A percentile compares a stretch with the other conserved stretches of the same genome.
phyloP scores from a whole-genome alignment of 2,888 invertebrate species.

The Tetrapedia diversipes region DNA sequence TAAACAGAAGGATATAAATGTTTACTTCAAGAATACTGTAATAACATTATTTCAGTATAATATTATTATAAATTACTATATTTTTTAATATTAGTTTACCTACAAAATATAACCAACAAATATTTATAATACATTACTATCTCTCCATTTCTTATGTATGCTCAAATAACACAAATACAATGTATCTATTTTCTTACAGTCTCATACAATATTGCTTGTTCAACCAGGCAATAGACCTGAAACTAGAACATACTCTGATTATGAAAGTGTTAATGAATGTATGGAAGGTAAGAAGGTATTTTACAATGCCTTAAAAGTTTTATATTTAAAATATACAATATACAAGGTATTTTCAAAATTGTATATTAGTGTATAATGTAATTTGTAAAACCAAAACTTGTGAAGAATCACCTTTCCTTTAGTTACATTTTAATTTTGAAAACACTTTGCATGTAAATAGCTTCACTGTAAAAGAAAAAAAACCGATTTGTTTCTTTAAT shows the following conservation, averaged over 20 bases:
- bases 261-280: conserved; percentile 98
- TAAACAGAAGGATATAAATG: background rate
- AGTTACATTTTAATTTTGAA: too few relatives aligned
- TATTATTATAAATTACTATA: background rate
- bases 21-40: background rate
- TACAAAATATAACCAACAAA: background rate
- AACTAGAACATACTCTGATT: conserved; percentile 98
- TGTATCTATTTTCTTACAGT: conserved; percentile 84
- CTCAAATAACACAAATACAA: background rate
- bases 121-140: background rate
- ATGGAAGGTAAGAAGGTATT: conserved; percentile 93
- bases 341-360: too few relatives aligned
- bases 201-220: conserved; percentile 98
- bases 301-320: too few relatives aligned
- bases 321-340: too few relatives aligned
- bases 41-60: background rate
- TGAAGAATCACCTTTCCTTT: too few relatives aligned
- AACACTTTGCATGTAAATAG: too few relatives aligned
- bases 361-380: too few relatives aligned
- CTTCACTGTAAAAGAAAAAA: background rate
- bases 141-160: background rate
- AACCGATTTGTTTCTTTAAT: conserved; percentile 14
- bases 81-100: background rate
- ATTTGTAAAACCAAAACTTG: too few relatives aligned
- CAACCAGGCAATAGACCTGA: conserved; percentile 97